Evolutionary conservation across 2,888 invertebrate species (phyloP).

Genomic region (Apamea sordens): DNA sequence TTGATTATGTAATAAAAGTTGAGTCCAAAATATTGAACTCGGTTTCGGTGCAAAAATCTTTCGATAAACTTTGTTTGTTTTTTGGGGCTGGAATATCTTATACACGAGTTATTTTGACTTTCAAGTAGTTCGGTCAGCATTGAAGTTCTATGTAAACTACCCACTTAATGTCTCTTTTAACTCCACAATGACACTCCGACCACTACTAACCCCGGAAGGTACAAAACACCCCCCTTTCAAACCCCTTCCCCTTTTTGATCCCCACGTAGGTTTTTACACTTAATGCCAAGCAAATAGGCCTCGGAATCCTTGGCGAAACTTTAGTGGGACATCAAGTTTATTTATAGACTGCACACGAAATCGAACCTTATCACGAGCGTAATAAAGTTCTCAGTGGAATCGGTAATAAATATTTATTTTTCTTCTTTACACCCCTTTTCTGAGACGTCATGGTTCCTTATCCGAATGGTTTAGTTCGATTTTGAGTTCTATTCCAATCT

Average conservation of each 20-base stretch:
- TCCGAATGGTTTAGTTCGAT: conserved; percentile 7
- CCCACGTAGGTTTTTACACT: conserved; percentile 58
- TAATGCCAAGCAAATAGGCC: conserved; percentile 59
- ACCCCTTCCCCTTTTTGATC: conserved; percentile 6
- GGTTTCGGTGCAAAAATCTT: no score
- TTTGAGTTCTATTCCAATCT: conserved; percentile 22
- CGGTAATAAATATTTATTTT: conserved; percentile 52
- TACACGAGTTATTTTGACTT: neutral
- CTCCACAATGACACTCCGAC: conserved; percentile 13
- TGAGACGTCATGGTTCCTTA: conserved; percentile 60
- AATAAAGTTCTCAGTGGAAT: conserved; percentile 41
- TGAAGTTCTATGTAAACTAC: neutral
- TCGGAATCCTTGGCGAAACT: conserved; percentile 52
- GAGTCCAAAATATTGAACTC: no score
- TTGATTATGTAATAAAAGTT: no score
- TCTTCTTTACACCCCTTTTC: conserved; percentile 57
- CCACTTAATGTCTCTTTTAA: neutral
- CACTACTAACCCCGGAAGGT: conserved; percentile 45
- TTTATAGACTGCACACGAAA: conserved; percentile 63
- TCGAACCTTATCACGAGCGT: conserved; percentile 35
- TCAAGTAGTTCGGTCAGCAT: neutral
- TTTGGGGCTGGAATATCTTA: no score
- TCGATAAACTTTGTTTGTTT: no score
- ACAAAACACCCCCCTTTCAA: conserved; percentile 35
- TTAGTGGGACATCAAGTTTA: conserved; percentile 61